Conservation (phyloP, 2,113 vertebrate genomes). For the Oxyruncus cristatus region DNA sequence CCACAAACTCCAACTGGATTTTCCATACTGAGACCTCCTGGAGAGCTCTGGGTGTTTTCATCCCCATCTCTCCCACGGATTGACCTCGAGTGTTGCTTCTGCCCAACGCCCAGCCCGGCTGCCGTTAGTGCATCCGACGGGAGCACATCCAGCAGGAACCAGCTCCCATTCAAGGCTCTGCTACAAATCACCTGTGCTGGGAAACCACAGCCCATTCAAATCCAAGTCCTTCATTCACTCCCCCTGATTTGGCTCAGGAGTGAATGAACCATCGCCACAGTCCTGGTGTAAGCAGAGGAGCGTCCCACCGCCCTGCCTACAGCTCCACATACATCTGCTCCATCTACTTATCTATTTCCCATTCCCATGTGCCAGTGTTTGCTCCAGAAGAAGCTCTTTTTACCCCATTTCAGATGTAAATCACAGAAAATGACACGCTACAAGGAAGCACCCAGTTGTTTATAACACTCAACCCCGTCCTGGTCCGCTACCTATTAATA, state of each 20-base stretch:
- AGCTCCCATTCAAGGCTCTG: background rate
- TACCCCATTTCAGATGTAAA: fast-evolving
- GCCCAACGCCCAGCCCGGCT: background rate
- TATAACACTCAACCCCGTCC: background rate
- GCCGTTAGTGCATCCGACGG: background rate
- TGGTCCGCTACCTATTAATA: conserved; percentile 31
- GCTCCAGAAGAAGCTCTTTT: background rate
- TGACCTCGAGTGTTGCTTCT: background rate
- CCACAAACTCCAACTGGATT: background rate
- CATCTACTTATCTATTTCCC: background rate
- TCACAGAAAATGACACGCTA: background rate
- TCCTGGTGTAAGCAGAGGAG: background rate
- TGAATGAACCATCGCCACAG: background rate
- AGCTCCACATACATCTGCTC: background rate
- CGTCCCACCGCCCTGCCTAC: fast-evolving
- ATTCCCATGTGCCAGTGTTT: fast-evolving
- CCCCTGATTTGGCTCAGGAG: background rate
- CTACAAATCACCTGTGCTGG: background rate
- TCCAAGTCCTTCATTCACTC: background rate
- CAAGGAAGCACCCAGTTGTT: background rate
- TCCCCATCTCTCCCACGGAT: fast-evolving
- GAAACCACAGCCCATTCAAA: background rate
- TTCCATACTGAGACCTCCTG: background rate
- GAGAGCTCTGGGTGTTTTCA: background rate
- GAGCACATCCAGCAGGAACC: background rate